A percentile compares a stretch with the other conserved stretches of the same genome.
phyloP scores from a whole-genome alignment of 2,113 vertebrate species.

The Serinus canaria region DNA sequence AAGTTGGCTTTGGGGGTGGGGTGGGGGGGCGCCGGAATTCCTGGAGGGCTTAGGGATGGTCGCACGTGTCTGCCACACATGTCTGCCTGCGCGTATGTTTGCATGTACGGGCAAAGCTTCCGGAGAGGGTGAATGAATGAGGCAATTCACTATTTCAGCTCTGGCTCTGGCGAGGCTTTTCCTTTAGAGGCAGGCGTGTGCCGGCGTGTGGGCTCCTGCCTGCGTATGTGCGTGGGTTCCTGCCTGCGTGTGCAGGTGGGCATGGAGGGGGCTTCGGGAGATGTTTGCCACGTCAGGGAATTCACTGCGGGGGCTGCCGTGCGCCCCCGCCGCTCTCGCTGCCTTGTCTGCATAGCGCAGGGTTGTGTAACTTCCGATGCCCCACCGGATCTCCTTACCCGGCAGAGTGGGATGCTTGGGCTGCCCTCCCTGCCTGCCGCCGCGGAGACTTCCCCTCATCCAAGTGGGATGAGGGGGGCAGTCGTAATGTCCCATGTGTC shows the following conservation, averaged over 20 bases:
- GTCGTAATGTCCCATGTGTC: neutral
- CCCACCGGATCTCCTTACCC: constrained; percentile 3
- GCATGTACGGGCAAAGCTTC: constrained; percentile 34
- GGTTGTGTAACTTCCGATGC: constrained; percentile 51
- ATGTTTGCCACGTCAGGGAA: constrained; percentile 65
- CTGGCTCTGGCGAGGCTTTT: constrained; percentile 11
- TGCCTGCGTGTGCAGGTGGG: constrained; percentile 61
- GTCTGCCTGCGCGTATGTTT: neutral
- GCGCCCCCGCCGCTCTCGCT: neutral
- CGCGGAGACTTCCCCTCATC: neutral
- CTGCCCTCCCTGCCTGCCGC: neutral
- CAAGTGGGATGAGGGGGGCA: neutral
- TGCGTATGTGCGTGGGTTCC: constrained; percentile 59
- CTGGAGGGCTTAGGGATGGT: neutral
- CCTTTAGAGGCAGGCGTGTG: constrained; percentile 41
- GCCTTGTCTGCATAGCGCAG: constrained; percentile 17
- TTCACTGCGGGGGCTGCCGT: constrained; percentile 31
- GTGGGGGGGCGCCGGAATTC: neutral
- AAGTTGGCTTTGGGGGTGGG: too few species aligned
- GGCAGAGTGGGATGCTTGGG: neutral
- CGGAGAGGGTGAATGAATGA: constrained; percentile 58
- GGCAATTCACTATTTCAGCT: constrained; percentile 58
- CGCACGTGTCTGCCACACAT: neutral
- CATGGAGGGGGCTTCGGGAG: constrained; percentile 54
- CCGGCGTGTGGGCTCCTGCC: constrained; percentile 35